A percentile compares a stretch with the other conserved stretches of the same genome.
These are phyloP conservation scores for Panagrolaimus sp. DNA, from an alignment of 1,140 invertebrate species.

Conservation along the genomic window DNA sequence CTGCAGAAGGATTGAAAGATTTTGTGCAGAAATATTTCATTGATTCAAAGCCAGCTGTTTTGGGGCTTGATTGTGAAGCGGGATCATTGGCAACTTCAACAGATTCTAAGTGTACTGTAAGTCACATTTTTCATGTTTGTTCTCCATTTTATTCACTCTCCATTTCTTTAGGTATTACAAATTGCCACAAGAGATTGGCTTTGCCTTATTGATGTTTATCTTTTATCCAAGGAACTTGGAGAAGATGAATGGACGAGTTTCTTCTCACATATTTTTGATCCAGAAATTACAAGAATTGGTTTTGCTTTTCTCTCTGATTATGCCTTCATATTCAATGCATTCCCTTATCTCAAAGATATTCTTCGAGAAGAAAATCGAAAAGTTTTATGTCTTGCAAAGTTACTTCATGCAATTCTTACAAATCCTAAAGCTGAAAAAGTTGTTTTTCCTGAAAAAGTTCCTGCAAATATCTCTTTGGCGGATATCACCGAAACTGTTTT, in stretches of 20 bases:
- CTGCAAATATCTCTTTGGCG: neutral
- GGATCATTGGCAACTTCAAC: neutral
- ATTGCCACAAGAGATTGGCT: neutral
- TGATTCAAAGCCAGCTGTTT: neutral
- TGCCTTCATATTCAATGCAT: neutral
- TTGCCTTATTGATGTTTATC: neutral
- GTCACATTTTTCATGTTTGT: too few relatives aligned
- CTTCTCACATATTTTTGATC: neutral
- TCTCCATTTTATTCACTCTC: too few relatives aligned
- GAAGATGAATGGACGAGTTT: neutral
- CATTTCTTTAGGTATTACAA: too few relatives aligned
- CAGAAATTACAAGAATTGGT: neutral
- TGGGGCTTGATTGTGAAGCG: neutral
- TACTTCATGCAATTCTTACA: neutral
- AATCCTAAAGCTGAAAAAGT: neutral
- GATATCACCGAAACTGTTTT: neutral
- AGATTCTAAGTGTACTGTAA: neutral
- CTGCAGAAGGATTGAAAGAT: neutral
- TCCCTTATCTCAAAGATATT: neutral
- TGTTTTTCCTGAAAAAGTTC: neutral
- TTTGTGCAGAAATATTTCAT: neutral
- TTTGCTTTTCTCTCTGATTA: slow-evolving; percentile 5
- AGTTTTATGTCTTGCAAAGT: neutral
- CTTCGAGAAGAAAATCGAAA: neutral
- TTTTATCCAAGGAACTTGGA: neutral